Conservation (phyloP, 2,797 vertebrate species). For the Petrocephalus schoutedeni region DNA sequence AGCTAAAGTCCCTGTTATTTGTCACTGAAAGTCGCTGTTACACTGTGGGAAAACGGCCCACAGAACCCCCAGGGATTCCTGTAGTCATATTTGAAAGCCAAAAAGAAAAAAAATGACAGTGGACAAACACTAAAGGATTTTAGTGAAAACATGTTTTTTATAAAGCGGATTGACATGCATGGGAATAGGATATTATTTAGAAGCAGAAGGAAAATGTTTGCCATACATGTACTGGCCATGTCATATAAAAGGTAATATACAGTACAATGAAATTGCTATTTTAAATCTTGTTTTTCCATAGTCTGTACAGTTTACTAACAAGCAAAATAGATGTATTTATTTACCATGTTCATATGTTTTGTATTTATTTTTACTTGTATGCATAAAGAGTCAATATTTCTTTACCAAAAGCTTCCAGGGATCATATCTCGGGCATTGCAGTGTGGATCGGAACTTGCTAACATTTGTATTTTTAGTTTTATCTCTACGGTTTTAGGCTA, state of each 20-base stretch:
- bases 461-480: conserved; percentile 5
- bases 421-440: conserved; percentile 2
- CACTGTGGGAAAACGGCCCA: conserved; percentile 56
- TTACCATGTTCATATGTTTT: neutral
- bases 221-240: neutral
- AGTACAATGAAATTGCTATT: neutral
- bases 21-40: conserved; percentile 49
- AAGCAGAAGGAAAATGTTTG: conserved; percentile 57
- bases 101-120: conserved; percentile 14
- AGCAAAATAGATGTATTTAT: neutral
- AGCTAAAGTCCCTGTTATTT: conserved; percentile 57
- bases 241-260: neutral
- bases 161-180: conserved; percentile 50
- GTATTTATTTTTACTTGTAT: neutral
- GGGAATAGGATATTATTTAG: conserved; percentile 59
- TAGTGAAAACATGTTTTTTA: conserved; percentile 64
- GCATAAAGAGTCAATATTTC: neutral
- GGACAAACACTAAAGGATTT: conserved; percentile 43
- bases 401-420: neutral
- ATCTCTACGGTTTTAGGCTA: neutral
- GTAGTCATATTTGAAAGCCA: conserved; percentile 38
- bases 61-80: conserved; percentile 45
- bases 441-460: neutral
- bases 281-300: neutral
- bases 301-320: neutral